phyloP scores from a whole-genome alignment of 2,797 vertebrate species.

The Sardinella longiceps region DNA sequence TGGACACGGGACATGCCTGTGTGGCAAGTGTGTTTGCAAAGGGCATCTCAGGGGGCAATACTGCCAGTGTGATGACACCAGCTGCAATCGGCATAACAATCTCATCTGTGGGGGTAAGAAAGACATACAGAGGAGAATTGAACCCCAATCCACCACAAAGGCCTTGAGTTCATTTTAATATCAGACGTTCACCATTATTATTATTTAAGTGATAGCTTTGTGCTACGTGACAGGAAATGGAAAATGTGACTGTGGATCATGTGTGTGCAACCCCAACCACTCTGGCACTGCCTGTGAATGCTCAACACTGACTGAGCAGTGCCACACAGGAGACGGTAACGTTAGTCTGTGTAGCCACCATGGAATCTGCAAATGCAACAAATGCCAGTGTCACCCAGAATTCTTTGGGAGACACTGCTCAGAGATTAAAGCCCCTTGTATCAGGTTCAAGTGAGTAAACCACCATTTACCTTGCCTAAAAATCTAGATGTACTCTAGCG shows the following conservation, averaged over 20 bases:
- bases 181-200: background rate
- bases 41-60: background rate
- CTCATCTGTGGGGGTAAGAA: slow-evolving; percentile 10
- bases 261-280: slow-evolving; percentile 31
- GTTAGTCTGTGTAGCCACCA: slow-evolving; percentile 5
- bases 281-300: slow-evolving; percentile 31
- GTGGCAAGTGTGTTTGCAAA: background rate
- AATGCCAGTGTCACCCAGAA: slow-evolving; percentile 14
- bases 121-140: background rate
- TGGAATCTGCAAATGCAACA: slow-evolving; percentile 25
- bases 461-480: too few relatives aligned
- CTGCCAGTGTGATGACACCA: slow-evolving; percentile 30
- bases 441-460: background rate
- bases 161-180: background rate
- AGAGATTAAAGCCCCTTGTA: background rate
- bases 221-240: slow-evolving; percentile 13
- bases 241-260: slow-evolving; percentile 36
- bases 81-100: slow-evolving; percentile 35
- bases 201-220: background rate
- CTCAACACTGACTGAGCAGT: slow-evolving; percentile 29
- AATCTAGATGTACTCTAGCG: too few relatives aligned
- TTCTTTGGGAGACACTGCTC: slow-evolving; percentile 22
- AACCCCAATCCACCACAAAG: background rate
- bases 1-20: background rate
- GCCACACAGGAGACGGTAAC: slow-evolving; percentile 5